Evolutionary conservation across 2,113 vertebrate species (phyloP).

Genomic region (Brachyhypopomus gauderio): DNA sequence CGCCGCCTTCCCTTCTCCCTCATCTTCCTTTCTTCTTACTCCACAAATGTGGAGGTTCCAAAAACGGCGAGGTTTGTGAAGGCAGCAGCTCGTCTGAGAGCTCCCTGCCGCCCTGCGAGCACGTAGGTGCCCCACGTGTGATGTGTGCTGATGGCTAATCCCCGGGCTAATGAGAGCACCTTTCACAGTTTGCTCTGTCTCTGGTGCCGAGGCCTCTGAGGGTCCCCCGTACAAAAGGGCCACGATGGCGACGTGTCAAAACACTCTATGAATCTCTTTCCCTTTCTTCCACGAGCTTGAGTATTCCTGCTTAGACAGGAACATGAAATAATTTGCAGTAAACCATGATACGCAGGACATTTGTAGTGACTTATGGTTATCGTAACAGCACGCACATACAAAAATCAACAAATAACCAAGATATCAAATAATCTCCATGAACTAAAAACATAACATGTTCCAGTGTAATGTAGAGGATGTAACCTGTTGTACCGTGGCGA

Average conservation of each 20-base stretch:
- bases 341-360: conserved; percentile 55
- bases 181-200: conserved; percentile 70
- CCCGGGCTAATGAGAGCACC: conserved; percentile 77
- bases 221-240: conserved; percentile 66
- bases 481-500: conserved; percentile 60
- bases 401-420: conserved; percentile 55
- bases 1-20: neutral
- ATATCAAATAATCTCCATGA: conserved; percentile 59
- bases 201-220: conserved; percentile 76
- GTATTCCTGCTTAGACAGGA: conserved; percentile 62
- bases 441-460: conserved; percentile 31
- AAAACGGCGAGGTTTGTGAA: conserved; percentile 55
- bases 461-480: conserved; percentile 47
- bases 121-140: conserved; percentile 61
- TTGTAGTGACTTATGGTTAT: conserved; percentile 64
- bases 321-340: conserved; percentile 61
- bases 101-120: conserved; percentile 64
- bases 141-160: conserved; percentile 68
- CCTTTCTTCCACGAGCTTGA: conserved; percentile 62
- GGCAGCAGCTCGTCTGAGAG: conserved; percentile 54
- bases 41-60: conserved; percentile 53
- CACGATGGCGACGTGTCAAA: conserved; percentile 71
- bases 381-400: conserved; percentile 49
- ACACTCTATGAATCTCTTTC: conserved; percentile 58
- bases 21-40: conserved; percentile 35